Base-by-base conservation (phyloP, 2,797 vertebrate genomes). In the Gila robusta region DNA sequence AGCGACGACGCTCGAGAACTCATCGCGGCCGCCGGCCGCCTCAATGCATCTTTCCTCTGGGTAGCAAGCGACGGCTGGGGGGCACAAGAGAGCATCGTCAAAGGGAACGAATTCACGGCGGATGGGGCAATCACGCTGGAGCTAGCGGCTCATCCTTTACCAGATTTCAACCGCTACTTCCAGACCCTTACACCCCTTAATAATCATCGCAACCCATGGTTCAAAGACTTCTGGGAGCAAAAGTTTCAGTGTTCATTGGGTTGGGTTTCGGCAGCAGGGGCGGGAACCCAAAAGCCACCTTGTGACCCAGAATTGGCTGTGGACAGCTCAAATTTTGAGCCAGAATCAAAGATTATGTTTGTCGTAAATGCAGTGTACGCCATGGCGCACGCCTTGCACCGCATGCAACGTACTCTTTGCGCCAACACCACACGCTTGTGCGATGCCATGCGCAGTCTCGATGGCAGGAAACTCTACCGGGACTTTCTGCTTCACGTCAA, bases 331-430 rank as follows among this genome's bases (percentile, higher is more conserved):
- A 97, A 96, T 91, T 99, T 99, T 0, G 98, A 99, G 86, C 98
- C 98, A 10, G 98, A 99, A 91, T 99, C 98, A 85, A 99, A 99
- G 94, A 99, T 99, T 91, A 99, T 99, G 98, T 99, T 99, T 89
- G 98, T 99, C 82, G 96, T 99, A 82, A 99, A 99, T 0, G 98
- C 98, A 0, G 98, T 99, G n/a, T 99, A 98, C 11, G 98, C 97
- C 23, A 98, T 99, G 96, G 98, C 98, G n/a, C 95, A 97, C 0
- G 97, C 98, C 17, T 95, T 99, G 90, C 98, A 99, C 83, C 95
- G 96, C 87, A 99, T 99, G 98, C 98, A 99, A 90, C 95, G 96
- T 73, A 96, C 96, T 52, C 93, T 99, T 81, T 99, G 98, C 83
- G 93, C 96, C 80, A 99, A 99, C 91, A 98, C 98, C 81, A 98